phyloP scores from a whole-genome alignment of 1,140 invertebrate species.

The Vanessa tameamea region DNA sequence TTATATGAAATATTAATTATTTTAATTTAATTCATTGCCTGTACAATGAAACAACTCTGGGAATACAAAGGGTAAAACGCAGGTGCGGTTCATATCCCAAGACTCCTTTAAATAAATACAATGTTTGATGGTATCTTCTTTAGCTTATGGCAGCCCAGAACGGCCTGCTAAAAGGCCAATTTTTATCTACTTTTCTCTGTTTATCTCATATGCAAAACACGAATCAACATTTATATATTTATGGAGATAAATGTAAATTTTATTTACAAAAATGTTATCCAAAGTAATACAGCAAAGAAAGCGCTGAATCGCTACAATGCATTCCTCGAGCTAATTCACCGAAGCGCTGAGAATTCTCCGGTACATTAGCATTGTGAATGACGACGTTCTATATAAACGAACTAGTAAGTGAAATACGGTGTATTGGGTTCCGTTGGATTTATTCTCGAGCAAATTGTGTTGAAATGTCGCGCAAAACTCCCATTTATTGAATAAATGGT shows the following conservation, averaged over 20 bases:
- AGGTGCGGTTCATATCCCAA: too few relatives aligned
- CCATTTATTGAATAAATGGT: conserved; percentile 16
- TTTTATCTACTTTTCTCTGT: too few relatives aligned
- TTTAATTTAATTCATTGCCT: too few relatives aligned
- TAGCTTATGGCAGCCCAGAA: too few relatives aligned
- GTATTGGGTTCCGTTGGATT: conserved; percentile 15
- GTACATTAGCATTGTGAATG: conserved; percentile 7
- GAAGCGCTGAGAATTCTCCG: conserved; percentile 6
- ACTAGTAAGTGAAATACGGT: conserved; percentile 11
- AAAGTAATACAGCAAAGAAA: neutral
- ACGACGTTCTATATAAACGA: conserved; percentile 9
- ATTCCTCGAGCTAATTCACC: conserved; percentile 2
- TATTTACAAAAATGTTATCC: neutral
- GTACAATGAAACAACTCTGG: too few relatives aligned
- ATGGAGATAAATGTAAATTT: neutral
- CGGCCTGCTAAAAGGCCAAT: too few relatives aligned
- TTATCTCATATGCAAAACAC: too few relatives aligned
- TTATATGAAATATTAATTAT: too few relatives aligned
- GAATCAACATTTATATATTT: neutral
- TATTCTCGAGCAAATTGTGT: conserved; percentile 17
- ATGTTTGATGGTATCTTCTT: too few relatives aligned
- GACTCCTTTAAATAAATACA: too few relatives aligned
- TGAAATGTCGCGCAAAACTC: conserved; percentile 13
- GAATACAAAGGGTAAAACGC: too few relatives aligned
- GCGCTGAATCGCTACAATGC: neutral